Evolutionary conservation across 2,113 vertebrate species (phyloP), one percentile per base, ranked within the genome.

Genomic region (Bucco capensis): DNA sequence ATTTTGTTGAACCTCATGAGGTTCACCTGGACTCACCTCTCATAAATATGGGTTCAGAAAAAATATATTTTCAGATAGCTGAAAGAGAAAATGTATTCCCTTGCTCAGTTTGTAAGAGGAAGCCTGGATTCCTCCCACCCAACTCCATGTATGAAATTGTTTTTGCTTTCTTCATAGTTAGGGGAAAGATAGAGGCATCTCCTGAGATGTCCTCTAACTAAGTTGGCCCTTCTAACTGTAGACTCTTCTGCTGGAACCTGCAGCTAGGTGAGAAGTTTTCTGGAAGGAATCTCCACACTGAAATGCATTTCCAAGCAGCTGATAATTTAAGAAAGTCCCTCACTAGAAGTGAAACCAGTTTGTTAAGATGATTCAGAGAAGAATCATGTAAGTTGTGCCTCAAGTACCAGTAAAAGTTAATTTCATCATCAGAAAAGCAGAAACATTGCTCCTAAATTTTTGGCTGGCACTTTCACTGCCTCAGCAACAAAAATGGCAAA

Each of bases 321-420:
- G 83, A 70, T 81, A 74, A 35, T 95, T 88, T 5, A 80, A 72
- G 50, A 81, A 40, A 93, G 94, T 54, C 47, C 49, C 25, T 94
- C 83, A 70, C 19, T 42, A 94, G 96, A 44, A 96, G 80, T 1
- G 71, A 95, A 47, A 95, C 42, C 0, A 62, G 37, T 79, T 96
- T 95, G 58, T 89, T 88, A 14, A 95, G 23, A 5, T 24, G 23
- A 51, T 65, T 85, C 90, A 91, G 70, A 6, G 90, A 85, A 37
- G 71, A 83, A 37, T 92, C 80, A 58, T 90, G 92, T 46, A 95
- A 78, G 16, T 93, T 93, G 60, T 96, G 93, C 42, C 94, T 97
- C 79, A 46, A 93, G 76, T n/a, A 54, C 22, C 73, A 74, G 47
- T 10, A 54, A 66, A 62, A 69, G 18, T 28, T 24, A 71, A 46